phyloP scores from a whole-genome alignment of 1,140 invertebrate species.

The Plectrocnemia conspersa region DNA sequence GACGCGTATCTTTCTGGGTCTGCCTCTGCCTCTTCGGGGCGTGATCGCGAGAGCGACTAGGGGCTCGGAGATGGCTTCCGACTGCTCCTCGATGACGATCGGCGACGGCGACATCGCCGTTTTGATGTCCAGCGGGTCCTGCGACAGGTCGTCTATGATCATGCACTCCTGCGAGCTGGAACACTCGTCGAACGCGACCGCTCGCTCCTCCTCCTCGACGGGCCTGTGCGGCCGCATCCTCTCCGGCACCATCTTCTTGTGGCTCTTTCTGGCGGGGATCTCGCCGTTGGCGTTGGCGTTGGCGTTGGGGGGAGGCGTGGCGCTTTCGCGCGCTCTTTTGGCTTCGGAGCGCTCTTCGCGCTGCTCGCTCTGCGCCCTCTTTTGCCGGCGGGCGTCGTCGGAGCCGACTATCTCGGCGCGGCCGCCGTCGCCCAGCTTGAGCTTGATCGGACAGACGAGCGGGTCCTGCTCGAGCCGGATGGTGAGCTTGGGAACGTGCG shows the following conservation, averaged over 20 bases:
- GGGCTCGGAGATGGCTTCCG: neutral
- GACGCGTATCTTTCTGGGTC: slow-evolving; percentile 46
- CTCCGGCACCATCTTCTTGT: slow-evolving; percentile 10
- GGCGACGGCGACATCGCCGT: slow-evolving; percentile 7
- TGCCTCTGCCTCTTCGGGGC: slow-evolving; percentile 46
- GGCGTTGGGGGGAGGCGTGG: neutral
- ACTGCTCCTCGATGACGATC: slow-evolving; percentile 23
- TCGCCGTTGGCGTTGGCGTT: neutral
- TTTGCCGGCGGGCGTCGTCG: slow-evolving; percentile 12
- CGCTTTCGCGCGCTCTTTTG: slow-evolving; percentile 9
- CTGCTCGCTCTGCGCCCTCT: neutral
- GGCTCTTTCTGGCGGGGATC: slow-evolving; percentile 28
- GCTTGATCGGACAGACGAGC: slow-evolving; percentile 27
- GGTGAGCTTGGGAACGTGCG: slow-evolving; percentile 28
- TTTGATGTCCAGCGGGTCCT: slow-evolving; percentile 48
- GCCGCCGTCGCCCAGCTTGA: slow-evolving; percentile 30
- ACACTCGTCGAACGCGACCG: slow-evolving; percentile 46
- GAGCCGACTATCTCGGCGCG: slow-evolving; percentile 22
- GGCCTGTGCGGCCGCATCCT: slow-evolving; percentile 18
- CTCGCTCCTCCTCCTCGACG: slow-evolving; percentile 39
- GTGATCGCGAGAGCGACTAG: slow-evolving; percentile 39
- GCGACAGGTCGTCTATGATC: slow-evolving; percentile 43
- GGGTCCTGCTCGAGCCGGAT: slow-evolving; percentile 31
- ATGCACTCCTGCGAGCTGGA: slow-evolving; percentile 45
- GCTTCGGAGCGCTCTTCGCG: slow-evolving; percentile 6